These are phyloP conservation scores for Trematomus loennbergii DNA, from an alignment of 2,113 vertebrate genomes.

Conservation along the genomic window DNA sequence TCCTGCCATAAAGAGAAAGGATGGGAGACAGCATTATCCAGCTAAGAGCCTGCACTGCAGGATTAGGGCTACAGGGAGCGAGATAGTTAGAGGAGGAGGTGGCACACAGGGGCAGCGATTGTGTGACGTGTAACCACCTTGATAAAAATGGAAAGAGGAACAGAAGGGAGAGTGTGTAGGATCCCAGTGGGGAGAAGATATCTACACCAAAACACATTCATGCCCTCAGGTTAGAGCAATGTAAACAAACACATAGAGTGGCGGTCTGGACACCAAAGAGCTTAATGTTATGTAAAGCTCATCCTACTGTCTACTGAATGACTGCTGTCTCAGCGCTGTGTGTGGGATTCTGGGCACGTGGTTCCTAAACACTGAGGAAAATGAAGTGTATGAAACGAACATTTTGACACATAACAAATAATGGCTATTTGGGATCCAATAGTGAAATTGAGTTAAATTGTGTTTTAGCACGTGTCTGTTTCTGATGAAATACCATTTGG, in stretches of 20 bases:
- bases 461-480: neutral
- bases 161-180: conserved; percentile 16
- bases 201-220: conserved; percentile 30
- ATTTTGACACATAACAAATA: conserved; percentile 2
- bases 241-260: conserved; percentile 14
- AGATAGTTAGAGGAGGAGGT: conserved; percentile 54
- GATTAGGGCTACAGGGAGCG: conserved; percentile 69
- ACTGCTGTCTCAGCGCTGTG: conserved; percentile 9
- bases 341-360: conserved; percentile 1
- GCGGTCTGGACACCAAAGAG: conserved; percentile 24
- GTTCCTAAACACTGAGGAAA: neutral
- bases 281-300: conserved; percentile 25
- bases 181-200: conserved; percentile 24
- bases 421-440: conserved; percentile 1
- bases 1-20: conserved; percentile 72
- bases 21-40: conserved; percentile 69
- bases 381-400: neutral
- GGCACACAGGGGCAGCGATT: conserved; percentile 24
- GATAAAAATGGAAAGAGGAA: conserved; percentile 42
- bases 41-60: conserved; percentile 66
- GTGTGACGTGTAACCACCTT: conserved; percentile 30
- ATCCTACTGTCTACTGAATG: conserved; percentile 10
- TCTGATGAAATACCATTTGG: neutral
- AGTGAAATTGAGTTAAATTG: neutral
- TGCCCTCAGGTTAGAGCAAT: conserved; percentile 22